Base-by-base conservation (phyloP, 2,797 vertebrate species). In the Aplochiton taeniatus region DNA sequence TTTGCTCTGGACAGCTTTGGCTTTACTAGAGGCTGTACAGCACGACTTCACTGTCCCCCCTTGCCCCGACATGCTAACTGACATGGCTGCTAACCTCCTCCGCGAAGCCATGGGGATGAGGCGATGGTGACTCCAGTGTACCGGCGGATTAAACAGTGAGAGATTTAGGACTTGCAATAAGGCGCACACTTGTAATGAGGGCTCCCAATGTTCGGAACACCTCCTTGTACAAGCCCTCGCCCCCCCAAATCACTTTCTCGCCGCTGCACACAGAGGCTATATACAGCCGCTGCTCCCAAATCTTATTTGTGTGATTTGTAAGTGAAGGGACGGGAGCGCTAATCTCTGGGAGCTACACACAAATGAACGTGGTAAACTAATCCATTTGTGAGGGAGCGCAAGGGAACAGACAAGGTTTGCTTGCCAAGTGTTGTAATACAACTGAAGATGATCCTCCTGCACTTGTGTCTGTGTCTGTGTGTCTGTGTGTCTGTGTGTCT, bases 381-480 rank as follows among this genome's bases (percentile, higher is more conserved):
- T 91, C 87, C 83, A 86, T 88, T 89, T 90, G 87, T 88, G 85
- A 88, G 88, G 87, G 84, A 87, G 88, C 85, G 83, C 84, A 88
- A 82, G 81, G 83, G 84, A 88, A 88, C 83, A 90, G 81, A 81
- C 86, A 85, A 73, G 78, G 66, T 76, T 70, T 75, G 88, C 84
- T 85, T 91, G 89, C 89, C 90, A 91, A 89, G 83, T 88, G 87
- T 88, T 88, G 86, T 88, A 90, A 90, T 90, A 87, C 87, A 83
- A 86, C 83, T 89, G 84, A 88, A 89, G 84, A 89, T 87, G 87
- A 88, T 86, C 84, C 87, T 83, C 83, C 87, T 82, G 66, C 67
- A 65, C 51, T 66, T 31, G 52, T 48, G 67, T 66, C 50, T 72
- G 70, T 72, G 20, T 66, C 51, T 17, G 56, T 69, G 63, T 45